phyloP scores from a whole-genome alignment of 2,797 vertebrate species.

The Falco berigora region DNA sequence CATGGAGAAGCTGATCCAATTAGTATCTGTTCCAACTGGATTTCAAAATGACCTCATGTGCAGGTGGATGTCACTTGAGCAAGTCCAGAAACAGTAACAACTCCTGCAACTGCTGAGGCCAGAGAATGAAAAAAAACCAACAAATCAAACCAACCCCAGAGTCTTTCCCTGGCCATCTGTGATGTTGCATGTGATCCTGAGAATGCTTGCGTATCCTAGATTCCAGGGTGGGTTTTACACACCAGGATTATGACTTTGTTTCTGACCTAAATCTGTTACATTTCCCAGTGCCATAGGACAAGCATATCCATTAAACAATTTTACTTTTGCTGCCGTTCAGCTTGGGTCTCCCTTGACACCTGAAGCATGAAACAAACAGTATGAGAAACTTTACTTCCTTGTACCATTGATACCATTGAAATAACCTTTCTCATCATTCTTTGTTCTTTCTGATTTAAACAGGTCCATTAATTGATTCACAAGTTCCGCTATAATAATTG shows the following conservation, averaged over 20 bases:
- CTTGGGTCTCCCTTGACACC: background rate
- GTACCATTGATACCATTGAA: background rate
- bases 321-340: background rate
- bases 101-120: background rate
- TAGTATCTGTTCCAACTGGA: accelerated
- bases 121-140: background rate
- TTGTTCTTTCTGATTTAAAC: background rate
- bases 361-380: background rate
- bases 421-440: background rate
- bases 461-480: background rate
- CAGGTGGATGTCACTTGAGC: background rate
- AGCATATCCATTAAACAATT: background rate
- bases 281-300: background rate
- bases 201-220: background rate
- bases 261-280: background rate
- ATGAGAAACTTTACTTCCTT: background rate
- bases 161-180: background rate
- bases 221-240: background rate
- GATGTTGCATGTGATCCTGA: background rate
- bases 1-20: background rate
- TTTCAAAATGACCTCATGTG: background rate
- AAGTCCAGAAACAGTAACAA: background rate
- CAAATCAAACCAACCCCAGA: background rate
- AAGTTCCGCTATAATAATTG: background rate
- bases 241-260: background rate